A percentile compares a stretch with the other conserved stretches of the same genome.
These are phyloP conservation scores for Argyresthia albistria DNA, from an alignment of 2,888 invertebrate genomes.

Conservation along the genomic window DNA sequence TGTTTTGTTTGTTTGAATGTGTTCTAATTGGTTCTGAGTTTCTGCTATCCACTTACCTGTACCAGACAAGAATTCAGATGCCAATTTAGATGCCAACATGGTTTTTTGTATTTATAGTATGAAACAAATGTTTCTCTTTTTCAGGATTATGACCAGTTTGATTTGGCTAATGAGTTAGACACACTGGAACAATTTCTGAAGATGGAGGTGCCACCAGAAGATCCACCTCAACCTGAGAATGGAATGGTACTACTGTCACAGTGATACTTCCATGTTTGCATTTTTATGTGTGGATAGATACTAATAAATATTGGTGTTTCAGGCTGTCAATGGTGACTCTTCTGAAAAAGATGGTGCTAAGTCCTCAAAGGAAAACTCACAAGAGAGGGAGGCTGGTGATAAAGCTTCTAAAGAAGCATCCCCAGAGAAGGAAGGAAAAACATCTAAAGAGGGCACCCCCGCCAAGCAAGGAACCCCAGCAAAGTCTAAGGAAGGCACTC, in stretches of 20 bases:
- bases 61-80: no score
- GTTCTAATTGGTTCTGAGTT: no score
- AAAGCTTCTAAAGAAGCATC: constrained; percentile 10
- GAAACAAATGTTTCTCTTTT: constrained; percentile 14
- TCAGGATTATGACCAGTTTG: constrained; percentile 94
- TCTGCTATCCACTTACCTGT: no score
- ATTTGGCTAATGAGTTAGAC: constrained; percentile 92
- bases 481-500: constrained; percentile 9
- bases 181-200: constrained; percentile 91
- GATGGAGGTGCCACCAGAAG: constrained; percentile 73
- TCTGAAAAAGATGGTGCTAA: constrained; percentile 24
- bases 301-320: constrained; percentile 14
- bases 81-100: no score
- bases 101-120: no score
- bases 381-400: constrained; percentile 25
- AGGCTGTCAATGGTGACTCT: constrained; percentile 50
- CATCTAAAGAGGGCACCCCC: constrained; percentile 21
- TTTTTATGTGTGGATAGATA: neutral
- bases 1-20: no score
- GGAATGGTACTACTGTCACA: constrained; percentile 6
- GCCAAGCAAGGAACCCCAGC: constrained; percentile 24
- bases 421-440: constrained; percentile 24
- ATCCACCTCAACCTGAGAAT: constrained; percentile 28
- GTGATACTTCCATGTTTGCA: neutral
- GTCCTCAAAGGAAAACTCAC: constrained; percentile 39